phyloP scores from a whole-genome alignment of 2,888 invertebrate species.

The Oegoconia quadripuncta region DNA sequence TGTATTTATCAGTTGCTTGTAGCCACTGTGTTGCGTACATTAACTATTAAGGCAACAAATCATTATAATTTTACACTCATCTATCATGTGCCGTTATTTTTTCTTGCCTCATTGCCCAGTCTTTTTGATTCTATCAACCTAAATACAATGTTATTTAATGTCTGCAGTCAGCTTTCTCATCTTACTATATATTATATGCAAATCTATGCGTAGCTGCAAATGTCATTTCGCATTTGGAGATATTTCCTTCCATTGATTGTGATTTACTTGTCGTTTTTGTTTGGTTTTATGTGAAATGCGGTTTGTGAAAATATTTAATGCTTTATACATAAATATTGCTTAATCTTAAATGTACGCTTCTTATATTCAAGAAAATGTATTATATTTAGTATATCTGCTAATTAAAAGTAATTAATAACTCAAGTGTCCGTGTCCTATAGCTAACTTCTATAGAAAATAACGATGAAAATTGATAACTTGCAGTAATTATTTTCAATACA shows the following conservation, averaged over 20 bases:
- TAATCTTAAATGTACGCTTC: no score
- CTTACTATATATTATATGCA: constrained; percentile 1
- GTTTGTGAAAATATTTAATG: no score
- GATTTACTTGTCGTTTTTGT: constrained; percentile 30
- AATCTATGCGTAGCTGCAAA: constrained; percentile 18
- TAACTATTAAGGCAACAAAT: constrained; percentile 8
- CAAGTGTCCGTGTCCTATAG: no score
- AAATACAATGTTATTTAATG: neutral
- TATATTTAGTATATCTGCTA: no score
- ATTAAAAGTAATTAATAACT: no score
- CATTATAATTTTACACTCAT: constrained; percentile 3
- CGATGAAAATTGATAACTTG: constrained; percentile 1
- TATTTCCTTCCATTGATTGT: constrained; percentile 25
- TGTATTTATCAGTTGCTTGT: constrained; percentile 7
- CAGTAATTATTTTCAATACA: constrained; percentile 12
- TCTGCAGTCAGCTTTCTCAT: neutral
- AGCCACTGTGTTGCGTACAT: constrained; percentile 1
- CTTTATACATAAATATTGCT: no score
- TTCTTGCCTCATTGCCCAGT: no score
- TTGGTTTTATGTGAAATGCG: no score
- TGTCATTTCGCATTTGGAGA: constrained; percentile 25
- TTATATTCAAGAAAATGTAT: no score
- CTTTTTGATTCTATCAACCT: no score
- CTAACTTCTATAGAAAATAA: no score
- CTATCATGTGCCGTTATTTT: no score